Conservation (phyloP, 2,797 vertebrate species). For the Pangasius larnaudii region DNA sequence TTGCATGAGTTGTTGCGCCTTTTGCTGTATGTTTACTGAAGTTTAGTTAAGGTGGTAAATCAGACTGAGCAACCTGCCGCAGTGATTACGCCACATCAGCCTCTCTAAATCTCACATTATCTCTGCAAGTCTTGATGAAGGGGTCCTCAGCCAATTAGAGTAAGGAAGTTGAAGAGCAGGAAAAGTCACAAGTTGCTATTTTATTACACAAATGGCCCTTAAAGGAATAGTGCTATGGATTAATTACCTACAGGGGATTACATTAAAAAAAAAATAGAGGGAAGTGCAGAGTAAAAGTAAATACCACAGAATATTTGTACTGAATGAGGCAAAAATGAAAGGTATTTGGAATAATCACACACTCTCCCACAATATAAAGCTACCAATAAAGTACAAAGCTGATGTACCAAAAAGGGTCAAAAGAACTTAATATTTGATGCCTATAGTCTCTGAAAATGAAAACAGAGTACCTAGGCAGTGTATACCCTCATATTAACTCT, state of each 20-base stretch:
- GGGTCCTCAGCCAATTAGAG: conserved; percentile 44
- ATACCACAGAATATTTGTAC: background rate
- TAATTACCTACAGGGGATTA: background rate
- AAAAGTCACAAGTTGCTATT: conserved; percentile 29
- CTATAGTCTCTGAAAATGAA: background rate
- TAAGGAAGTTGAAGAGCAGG: conserved; percentile 28
- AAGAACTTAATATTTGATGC: too few species aligned
- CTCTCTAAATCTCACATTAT: conserved; percentile 71
- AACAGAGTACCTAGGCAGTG: background rate
- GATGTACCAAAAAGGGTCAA: background rate
- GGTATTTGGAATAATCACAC: background rate
- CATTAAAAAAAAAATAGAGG: background rate
- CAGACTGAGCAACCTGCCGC: conserved; percentile 72
- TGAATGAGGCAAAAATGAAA: background rate
- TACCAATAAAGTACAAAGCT: background rate
- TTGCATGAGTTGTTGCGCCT: conserved; percentile 63
- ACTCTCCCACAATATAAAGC: background rate
- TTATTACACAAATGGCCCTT: conserved; percentile 44
- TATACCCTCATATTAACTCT: background rate
- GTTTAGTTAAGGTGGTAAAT: conserved; percentile 68
- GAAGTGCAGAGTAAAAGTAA: background rate
- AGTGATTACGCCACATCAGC: conserved; percentile 79
- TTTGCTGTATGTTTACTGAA: conserved; percentile 76
- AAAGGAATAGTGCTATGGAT: conserved; percentile 14
- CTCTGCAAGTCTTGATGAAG: conserved; percentile 41